Evolutionary conservation across 2,113 vertebrate genomes (phyloP).

Genomic region (Butastur rufipennis): DNA sequence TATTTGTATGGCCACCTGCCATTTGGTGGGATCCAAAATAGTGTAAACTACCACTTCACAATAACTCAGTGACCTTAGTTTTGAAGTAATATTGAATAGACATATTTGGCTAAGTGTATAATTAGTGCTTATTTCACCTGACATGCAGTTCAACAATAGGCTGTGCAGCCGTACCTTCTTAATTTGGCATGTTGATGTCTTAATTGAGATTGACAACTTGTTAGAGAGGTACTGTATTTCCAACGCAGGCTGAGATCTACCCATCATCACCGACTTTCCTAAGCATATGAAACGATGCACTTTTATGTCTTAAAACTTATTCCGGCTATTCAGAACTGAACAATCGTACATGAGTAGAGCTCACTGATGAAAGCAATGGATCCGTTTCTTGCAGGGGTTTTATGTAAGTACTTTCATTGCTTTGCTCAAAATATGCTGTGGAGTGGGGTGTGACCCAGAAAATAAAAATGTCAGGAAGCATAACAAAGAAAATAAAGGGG

Average conservation of each 20-base stretch:
- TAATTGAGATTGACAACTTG: conserved; percentile 81
- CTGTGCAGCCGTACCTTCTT: conserved; percentile 72
- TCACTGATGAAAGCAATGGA: background rate
- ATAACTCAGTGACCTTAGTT: conserved; percentile 75
- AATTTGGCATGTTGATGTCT: conserved; percentile 73
- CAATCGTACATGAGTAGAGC: background rate
- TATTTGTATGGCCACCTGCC: conserved; percentile 83
- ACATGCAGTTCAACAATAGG: conserved; percentile 74
- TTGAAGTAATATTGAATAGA: conserved; percentile 69
- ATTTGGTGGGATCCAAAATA: conserved; percentile 80
- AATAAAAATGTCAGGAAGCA: background rate
- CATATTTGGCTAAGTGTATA: conserved; percentile 72
- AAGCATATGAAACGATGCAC: conserved; percentile 3
- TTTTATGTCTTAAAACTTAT: conserved; percentile 21
- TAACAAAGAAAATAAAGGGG: background rate
- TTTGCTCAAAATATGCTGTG: background rate
- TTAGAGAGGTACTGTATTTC: conserved; percentile 65
- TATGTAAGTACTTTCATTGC: background rate
- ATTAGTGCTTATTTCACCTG: conserved; percentile 83
- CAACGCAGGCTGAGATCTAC: conserved; percentile 32
- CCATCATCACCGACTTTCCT: conserved; percentile 16
- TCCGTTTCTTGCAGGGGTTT: background rate
- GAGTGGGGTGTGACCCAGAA: background rate
- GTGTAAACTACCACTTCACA: conserved; percentile 73
- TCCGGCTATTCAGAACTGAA: background rate